Conservation (phyloP, 2,797 vertebrate genomes). For the Leucoraja ocellata region DNA sequence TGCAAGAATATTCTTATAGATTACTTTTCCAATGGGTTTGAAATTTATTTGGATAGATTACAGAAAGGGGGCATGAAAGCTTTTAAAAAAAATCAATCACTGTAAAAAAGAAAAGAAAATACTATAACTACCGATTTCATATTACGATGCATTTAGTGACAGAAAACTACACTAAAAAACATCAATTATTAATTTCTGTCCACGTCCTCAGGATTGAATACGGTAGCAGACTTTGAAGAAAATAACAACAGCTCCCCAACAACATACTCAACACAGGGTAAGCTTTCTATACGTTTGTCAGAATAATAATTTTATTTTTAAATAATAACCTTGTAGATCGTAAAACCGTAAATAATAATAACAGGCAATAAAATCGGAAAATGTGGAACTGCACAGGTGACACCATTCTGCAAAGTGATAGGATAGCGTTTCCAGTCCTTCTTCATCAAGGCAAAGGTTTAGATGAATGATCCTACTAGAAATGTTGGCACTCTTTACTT, state of each 20-base stretch:
- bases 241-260: neutral
- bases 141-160: slow-evolving; percentile 17
- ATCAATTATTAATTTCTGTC: slow-evolving; percentile 28
- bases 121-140: slow-evolving; percentile 32
- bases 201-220: neutral
- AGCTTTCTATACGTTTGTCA: neutral
- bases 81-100: slow-evolving; percentile 37
- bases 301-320: neutral
- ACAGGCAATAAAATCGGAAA: neutral
- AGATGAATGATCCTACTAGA: neutral
- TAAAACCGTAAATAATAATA: neutral
- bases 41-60: slow-evolving; percentile 17
- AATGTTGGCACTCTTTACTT: neutral
- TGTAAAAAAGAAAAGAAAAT: slow-evolving; percentile 22
- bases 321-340: neutral
- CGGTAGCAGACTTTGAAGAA: neutral
- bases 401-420: neutral
- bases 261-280: no score
- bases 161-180: slow-evolving; percentile 22
- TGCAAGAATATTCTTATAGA: slow-evolving; percentile 33
- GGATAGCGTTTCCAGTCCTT: neutral
- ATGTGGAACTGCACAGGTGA: neutral
- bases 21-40: slow-evolving; percentile 32
- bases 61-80: slow-evolving; percentile 10
- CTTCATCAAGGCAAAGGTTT: neutral